Base-by-base conservation (phyloP, 2,113 vertebrate genomes). In the Malurus cyaneus region DNA sequence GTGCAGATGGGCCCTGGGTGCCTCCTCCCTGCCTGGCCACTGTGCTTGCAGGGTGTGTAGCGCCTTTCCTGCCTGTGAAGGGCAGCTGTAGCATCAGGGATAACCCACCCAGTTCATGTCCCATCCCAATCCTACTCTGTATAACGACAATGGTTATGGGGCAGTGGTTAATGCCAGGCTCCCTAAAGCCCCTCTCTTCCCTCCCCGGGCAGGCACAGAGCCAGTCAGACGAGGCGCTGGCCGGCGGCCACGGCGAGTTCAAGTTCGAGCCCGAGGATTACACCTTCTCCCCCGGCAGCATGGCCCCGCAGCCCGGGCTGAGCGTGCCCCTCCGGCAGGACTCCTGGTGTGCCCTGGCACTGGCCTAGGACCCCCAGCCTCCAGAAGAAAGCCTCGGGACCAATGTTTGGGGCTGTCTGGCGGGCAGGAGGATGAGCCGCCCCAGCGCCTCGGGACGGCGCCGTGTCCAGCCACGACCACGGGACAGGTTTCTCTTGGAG, bases 211-310 rank as follows among this genome's bases (percentile, higher is more conserved):
- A 99, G 99, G 95, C 89, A 2, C 93, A 98, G 44, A 97, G 97
- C 93, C 98, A 97, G 74, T 66, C 95, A 2, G 97, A 97, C 0
- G 97, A 97, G 25, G 39, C 87, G 2, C 86, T 97, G 92, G 88
- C 92, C 7, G 29, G 98, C 7, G 60, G 97, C 92, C 98, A 98
- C 11, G 36, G 98, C 86, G 98, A 99, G 91, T 98, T 99, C 97
- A 99, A 99, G 95, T 99, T 98, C 0, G 97, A 98, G 10, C 96
- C 97, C 0, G 99, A 99, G 97, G 99, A 99, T 81, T 99, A 98
- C 89, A 89, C 96, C 39, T 99, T 99, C 92, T 97, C 98, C 4
- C 91, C 98, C 1, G 60, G 95, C 10, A 93, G 97, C 89, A 97
- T 99, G 96, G 95, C 97, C 36, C 95, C 98, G 0, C 99, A 99